Evolutionary conservation across 2,888 invertebrate species (phyloP).

Genomic region (Idaea straminata): DNA sequence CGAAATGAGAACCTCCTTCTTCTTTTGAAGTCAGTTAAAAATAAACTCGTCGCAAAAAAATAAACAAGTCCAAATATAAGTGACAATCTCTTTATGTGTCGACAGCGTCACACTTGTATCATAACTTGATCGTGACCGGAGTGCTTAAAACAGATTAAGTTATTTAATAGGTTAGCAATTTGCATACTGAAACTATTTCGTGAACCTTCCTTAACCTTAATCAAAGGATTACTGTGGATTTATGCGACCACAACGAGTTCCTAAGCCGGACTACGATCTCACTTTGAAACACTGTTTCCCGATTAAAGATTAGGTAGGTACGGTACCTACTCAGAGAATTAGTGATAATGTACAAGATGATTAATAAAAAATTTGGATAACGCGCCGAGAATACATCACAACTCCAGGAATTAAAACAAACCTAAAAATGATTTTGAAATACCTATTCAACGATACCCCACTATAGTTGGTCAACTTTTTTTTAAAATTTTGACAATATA

Average conservation of each 20-base stretch:
- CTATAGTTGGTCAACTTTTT: too few species aligned
- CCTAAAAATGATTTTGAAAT: too few species aligned
- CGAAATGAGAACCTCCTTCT: too few species aligned
- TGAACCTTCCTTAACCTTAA: constrained; percentile 18
- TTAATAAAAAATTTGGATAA: not conserved
- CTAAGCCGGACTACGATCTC: constrained; percentile 38
- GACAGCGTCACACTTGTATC: constrained; percentile 1
- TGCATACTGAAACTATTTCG: constrained; percentile 18
- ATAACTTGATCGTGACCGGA: not conserved
- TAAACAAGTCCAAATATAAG: too few species aligned
- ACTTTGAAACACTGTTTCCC: constrained; percentile 13
- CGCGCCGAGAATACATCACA: too few species aligned
- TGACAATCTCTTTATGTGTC: too few species aligned
- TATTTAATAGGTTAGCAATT: constrained; percentile 3
- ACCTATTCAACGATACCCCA: too few species aligned
- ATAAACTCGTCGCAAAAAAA: too few species aligned
- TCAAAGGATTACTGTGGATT: constrained; percentile 40
- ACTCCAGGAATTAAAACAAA: too few species aligned
- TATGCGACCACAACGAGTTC: constrained; percentile 42
- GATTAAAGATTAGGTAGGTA: not conserved
- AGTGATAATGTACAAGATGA: not conserved
- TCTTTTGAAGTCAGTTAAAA: too few species aligned
- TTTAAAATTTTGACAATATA: too few species aligned
- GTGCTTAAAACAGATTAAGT: not conserved
- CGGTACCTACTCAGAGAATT: not conserved